Evolutionary conservation across 2,113 vertebrate genomes (phyloP).

Genomic region (Electrona antarctica): DNA sequence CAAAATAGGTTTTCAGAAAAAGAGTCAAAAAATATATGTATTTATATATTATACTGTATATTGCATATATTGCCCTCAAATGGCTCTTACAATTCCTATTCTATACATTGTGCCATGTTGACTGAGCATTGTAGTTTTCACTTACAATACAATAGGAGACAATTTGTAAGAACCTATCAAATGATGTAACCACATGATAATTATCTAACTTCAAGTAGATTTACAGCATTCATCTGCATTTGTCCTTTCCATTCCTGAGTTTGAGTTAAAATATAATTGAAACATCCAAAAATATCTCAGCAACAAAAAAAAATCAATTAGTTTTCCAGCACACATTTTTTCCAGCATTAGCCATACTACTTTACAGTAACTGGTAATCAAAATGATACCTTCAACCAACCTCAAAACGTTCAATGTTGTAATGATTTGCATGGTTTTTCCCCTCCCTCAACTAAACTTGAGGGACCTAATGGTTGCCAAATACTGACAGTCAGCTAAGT

Average conservation of each 20-base stretch:
- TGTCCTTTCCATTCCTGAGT: background rate
- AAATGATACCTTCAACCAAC: background rate
- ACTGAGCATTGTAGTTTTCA: conserved; percentile 1
- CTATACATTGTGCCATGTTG: conserved; percentile 36
- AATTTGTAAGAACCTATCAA: background rate
- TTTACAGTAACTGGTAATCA: background rate
- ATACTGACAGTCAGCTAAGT: conserved; percentile 47
- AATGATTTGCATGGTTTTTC: background rate
- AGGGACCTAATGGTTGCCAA: conserved; percentile 19
- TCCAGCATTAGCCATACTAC: conserved; percentile 2
- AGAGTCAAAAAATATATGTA: conserved; percentile 35
- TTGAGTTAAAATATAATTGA: background rate
- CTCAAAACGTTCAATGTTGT: conserved; percentile 9
- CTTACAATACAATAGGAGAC: background rate
- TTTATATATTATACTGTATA: conserved; percentile 38
- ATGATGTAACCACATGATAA: no score
- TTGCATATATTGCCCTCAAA: conserved; percentile 57
- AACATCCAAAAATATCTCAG: no score
- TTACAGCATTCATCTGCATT: background rate
- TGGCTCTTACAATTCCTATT: conserved; percentile 16
- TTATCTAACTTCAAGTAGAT: conserved; percentile 2
- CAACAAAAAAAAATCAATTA: background rate
- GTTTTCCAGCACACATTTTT: background rate
- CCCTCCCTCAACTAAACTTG: conserved; percentile 2
- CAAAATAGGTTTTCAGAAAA: conserved; percentile 60